These are phyloP conservation scores for Rhadinocentrus ornatus DNA, from an alignment of 2,797 vertebrate species.

Conservation along the genomic window DNA sequence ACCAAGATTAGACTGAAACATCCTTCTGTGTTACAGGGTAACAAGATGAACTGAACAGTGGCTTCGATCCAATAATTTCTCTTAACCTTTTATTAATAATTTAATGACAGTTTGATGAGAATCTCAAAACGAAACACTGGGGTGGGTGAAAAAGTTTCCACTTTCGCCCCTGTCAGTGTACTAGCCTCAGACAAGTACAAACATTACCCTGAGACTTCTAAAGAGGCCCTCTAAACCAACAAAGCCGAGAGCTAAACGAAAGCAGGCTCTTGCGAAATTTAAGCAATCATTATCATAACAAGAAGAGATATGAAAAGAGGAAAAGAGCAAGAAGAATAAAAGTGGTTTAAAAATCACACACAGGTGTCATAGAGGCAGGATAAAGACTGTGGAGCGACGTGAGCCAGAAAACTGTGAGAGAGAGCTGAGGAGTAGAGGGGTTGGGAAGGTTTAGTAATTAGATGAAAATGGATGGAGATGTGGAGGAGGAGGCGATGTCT, in stretches of 20 bases:
- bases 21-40: conserved; percentile 2
- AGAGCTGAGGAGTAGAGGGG: conserved; percentile 38
- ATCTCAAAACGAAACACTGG: not conserved
- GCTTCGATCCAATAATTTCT: not conserved
- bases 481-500: conserved; percentile 62
- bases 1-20: conserved; percentile 28
- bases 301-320: conserved; percentile 3
- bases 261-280: conserved; percentile 44
- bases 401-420: conserved; percentile 44
- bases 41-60: not conserved
- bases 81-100: conserved; percentile 4
- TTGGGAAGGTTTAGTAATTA: conserved; percentile 63
- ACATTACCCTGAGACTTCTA: conserved; percentile 50
- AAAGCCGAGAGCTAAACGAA: conserved; percentile 50
- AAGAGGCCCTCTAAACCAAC: conserved; percentile 23
- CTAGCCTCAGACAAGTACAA: conserved; percentile 45
- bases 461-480: conserved; percentile 75
- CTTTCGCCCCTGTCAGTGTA: conserved; percentile 15
- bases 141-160: conserved; percentile 19
- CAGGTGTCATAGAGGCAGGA: conserved; percentile 17
- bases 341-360: conserved; percentile 32
- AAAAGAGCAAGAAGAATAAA: conserved; percentile 27
- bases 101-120: not conserved
- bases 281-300: conserved; percentile 39
- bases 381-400: conserved; percentile 23